A percentile compares a stretch with the other conserved stretches of the same genome.
phyloP scores from a whole-genome alignment of 2,797 vertebrate genomes.

The Protosalanx chinensis region DNA sequence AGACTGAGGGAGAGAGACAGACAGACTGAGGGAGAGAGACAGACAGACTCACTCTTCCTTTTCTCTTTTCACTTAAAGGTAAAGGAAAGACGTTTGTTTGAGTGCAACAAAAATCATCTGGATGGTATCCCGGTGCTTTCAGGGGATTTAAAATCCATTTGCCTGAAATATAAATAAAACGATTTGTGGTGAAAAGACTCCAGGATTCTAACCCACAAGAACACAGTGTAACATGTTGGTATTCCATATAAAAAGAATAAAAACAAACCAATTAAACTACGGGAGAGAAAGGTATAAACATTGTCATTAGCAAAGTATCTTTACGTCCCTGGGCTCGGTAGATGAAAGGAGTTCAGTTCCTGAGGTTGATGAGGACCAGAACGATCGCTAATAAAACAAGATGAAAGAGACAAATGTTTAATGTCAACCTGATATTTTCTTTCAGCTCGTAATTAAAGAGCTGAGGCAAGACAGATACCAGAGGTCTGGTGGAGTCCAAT shows the following conservation, averaged over 20 bases:
- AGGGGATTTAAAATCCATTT: not conserved
- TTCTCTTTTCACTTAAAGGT: not conserved
- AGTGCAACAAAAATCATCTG: not conserved
- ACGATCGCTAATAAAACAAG: conserved; percentile 36
- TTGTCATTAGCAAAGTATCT: conserved; percentile 39
- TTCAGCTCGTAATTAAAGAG: conserved; percentile 36
- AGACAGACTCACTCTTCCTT: not conserved
- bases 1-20: too few relatives aligned
- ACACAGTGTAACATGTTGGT: not conserved
- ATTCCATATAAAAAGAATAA: not conserved
- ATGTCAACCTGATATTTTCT: conserved; percentile 35
- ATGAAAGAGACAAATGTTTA: conserved; percentile 39
- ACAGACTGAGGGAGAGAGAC: too few relatives aligned
- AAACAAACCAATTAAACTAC: not conserved
- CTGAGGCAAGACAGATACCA: conserved; percentile 19
- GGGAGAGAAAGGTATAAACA: conserved; percentile 17
- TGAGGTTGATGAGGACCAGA: not conserved
- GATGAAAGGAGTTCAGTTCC: conserved; percentile 37
- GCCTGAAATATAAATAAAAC: not conserved
- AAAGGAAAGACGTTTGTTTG: not conserved
- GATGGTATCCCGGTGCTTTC: not conserved
- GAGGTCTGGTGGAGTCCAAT: not conserved
- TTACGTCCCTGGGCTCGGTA: conserved; percentile 23
- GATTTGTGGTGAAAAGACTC: too few relatives aligned
- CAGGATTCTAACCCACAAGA: not conserved